Conservation (phyloP, 2,113 vertebrate genomes). For the Epinephelus moara region DNA sequence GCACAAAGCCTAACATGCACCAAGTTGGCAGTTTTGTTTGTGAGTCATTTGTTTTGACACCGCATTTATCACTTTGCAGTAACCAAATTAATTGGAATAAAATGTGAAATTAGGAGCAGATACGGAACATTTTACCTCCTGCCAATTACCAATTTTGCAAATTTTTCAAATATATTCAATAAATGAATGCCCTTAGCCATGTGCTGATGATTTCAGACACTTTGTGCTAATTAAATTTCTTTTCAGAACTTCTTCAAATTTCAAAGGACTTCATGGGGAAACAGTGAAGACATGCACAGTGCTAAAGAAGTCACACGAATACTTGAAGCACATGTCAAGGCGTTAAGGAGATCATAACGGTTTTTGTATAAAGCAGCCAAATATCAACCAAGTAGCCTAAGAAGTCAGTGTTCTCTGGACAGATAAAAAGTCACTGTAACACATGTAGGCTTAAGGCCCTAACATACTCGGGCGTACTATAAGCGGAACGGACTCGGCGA, state of each 20-base stretch:
- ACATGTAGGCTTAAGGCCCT: no score
- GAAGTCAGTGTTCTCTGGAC: neutral
- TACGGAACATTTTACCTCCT: neutral
- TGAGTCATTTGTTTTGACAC: slow-evolving; percentile 13
- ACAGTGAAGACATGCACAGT: neutral
- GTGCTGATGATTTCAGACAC: neutral
- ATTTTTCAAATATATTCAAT: neutral
- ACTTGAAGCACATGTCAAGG: neutral
- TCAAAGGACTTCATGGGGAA: neutral
- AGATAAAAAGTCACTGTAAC: neutral
- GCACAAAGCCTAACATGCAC: neutral
- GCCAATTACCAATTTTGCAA: neutral
- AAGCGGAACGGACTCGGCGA: no score
- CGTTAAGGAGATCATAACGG: neutral
- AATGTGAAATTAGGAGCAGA: neutral
- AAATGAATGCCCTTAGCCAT: neutral
- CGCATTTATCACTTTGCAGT: neutral
- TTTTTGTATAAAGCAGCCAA: neutral
- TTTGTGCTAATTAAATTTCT: no score
- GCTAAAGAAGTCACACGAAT: neutral
- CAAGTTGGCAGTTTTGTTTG: neutral
- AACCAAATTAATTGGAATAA: slow-evolving; percentile 6
- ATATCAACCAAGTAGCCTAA: neutral
- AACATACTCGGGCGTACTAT: no score
- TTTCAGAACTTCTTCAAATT: no score